A percentile compares a stretch with the other conserved stretches of the same genome.
Evolutionary conservation across 1,140 invertebrate species (phyloP).

Genomic region (Sesamia nonagrioides): DNA sequence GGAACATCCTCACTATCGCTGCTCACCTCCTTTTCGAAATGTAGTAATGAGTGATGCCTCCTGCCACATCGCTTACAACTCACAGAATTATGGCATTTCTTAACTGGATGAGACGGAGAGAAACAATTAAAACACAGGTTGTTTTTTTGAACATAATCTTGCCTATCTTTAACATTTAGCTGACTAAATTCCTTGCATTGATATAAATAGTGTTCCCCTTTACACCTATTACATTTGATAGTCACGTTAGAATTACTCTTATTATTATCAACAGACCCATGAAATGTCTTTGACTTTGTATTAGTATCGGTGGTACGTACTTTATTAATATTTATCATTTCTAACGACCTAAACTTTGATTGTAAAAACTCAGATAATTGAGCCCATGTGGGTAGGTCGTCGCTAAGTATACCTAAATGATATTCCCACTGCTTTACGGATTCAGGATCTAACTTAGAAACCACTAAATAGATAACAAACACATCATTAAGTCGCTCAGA

Average conservation of each 20-base stretch:
- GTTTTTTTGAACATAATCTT: background rate
- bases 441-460: constrained; percentile 37
- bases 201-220: constrained; percentile 41
- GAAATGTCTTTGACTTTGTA: constrained; percentile 1
- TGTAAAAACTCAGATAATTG: constrained; percentile 48
- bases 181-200: constrained; percentile 41
- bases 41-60: background rate
- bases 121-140: too few species aligned
- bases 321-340: constrained; percentile 50
- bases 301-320: background rate
- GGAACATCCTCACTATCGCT: background rate
- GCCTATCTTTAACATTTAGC: background rate
- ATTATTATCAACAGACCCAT: background rate
- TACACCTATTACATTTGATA: constrained; percentile 46
- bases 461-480: constrained; percentile 32
- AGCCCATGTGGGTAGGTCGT: constrained; percentile 47
- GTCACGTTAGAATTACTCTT: background rate
- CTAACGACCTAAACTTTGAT: constrained; percentile 52
- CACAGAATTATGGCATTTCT: too few species aligned
- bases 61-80: too few species aligned
- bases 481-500: constrained; percentile 21
- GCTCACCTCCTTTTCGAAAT: background rate
- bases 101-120: too few species aligned
- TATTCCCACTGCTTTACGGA: constrained; percentile 39
- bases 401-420: background rate